Percentiles rank a stretch among this genome's conserved stretches.
phyloP scores from a whole-genome alignment of 92 coral and sea anemone species.

The Umimayanthus kanabou region DNA sequence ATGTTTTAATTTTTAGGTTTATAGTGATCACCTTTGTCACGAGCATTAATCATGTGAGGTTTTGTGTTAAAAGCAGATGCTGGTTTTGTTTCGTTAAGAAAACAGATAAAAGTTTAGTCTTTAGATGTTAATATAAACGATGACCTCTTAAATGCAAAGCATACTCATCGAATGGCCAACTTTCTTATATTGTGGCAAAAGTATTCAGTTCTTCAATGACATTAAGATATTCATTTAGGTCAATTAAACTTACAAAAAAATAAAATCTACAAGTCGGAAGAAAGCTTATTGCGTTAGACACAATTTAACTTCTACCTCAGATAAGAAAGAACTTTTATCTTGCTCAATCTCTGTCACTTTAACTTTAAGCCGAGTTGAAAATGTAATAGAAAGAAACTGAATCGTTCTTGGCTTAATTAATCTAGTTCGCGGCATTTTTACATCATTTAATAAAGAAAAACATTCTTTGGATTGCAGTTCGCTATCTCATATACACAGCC shows the following conservation, averaged over 20 bases:
- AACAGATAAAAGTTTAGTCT: neutral
- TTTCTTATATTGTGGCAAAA: neutral
- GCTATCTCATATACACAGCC: slow-evolving; percentile 33
- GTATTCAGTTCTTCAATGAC: neutral
- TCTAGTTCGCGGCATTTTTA: slow-evolving; percentile 12
- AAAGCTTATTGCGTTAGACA: neutral
- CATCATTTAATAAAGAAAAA: slow-evolving; percentile 27
- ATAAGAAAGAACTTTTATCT: neutral
- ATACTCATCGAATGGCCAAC: neutral
- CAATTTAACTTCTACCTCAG: neutral
- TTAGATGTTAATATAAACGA: neutral
- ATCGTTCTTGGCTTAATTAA: neutral
- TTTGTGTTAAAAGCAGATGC: neutral
- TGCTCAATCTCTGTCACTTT: neutral
- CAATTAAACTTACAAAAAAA: neutral
- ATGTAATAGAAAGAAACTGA: neutral
- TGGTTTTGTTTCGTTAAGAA: neutral
- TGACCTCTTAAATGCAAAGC: neutral
- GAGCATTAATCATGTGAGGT: neutral
- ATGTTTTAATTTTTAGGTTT: neutral
- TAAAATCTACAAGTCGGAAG: neutral
- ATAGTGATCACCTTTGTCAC: neutral
- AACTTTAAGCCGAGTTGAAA: neutral
- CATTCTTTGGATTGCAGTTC: slow-evolving; percentile 21
- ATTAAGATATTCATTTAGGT: neutral